Evolutionary conservation across 2,797 vertebrate species (phyloP), one percentile per base, ranked within the genome.

Genomic region (Calcarius lapponicus): DNA sequence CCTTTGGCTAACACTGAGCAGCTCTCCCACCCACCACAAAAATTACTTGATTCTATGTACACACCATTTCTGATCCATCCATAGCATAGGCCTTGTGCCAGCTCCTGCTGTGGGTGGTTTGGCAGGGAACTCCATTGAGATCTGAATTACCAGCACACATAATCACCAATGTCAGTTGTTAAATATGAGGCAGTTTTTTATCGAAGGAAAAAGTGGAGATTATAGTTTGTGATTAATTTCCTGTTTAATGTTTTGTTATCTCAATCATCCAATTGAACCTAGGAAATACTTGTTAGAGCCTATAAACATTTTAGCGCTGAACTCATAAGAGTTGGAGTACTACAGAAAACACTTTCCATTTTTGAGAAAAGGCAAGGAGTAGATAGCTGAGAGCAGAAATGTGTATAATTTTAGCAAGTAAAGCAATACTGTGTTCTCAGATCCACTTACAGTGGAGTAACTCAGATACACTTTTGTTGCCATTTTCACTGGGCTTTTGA

Each of bases 141-240:
- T 82, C 86, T 74, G 86, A 90, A 92, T 92, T 94, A 94, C 74
- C 78, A 88, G 71, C 45, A 78, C 47, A 66, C 36, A 42, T 74
- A 87, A 93, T 93, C 83, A 89, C 80, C 80, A 58, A 36, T 90
- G 83, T 81, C 95, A 93, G 38, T 82, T 85, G 34, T 92, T 96
- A 90, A 94, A 93, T 70, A 76, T 45, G 51, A 80, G 53, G 28
- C 67, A 82, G 40, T n/a, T 88, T 67, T 86, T 67, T 76, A 53
- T 92, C 60, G 65, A 93, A 84, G 24, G 50, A 69, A 53, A 93
- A 93, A 74, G 25, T 34, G 74, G 38, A 88, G 24, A 93, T 73
- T 67, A 45, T 50, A 84, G 54, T 88, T 94, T 76, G 45, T 6
- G 4, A 88, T 86, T 69, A 88, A 78, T 80, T 22, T 84, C 48